A percentile compares a stretch with the other conserved stretches of the same genome.
Evolutionary conservation across 2,888 invertebrate genomes (phyloP).

Genomic region (Galerucella nymphaeae): DNA sequence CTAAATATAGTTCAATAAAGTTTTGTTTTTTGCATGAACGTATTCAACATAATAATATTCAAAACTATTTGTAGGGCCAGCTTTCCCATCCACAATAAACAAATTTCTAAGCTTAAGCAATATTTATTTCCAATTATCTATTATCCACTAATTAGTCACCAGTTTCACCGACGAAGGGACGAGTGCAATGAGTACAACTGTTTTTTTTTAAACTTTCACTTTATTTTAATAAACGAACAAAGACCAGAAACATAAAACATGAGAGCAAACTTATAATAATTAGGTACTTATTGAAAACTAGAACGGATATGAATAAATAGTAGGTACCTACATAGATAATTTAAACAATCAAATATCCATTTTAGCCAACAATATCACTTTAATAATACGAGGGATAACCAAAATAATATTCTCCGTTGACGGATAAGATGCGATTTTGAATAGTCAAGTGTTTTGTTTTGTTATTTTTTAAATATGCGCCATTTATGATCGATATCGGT

Average conservation of each 20-base stretch:
- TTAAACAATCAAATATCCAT: conserved; percentile 21
- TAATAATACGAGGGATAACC: neutral
- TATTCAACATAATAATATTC: too few species aligned
- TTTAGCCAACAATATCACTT: conserved; percentile 8
- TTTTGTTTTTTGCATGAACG: too few species aligned
- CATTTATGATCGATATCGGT: too few species aligned
- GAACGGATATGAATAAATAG: conserved; percentile 27
- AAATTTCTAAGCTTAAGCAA: neutral
- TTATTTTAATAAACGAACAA: conserved; percentile 18
- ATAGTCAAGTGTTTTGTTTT: too few species aligned
- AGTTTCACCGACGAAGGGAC: neutral
- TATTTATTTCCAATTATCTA: neutral
- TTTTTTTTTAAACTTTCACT: conserved; percentile 24
- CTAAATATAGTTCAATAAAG: too few species aligned
- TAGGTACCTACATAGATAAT: conserved; percentile 9
- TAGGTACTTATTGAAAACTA: conserved; percentile 18
- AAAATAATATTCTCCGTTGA: neutral
- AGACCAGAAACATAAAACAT: conserved; percentile 22
- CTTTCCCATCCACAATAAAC: neutral
- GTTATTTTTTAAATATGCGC: too few species aligned
- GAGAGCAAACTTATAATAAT: conserved; percentile 5
- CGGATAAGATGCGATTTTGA: too few species aligned
- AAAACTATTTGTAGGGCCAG: too few species aligned
- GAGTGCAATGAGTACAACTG: neutral
- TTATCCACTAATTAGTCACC: neutral